A percentile compares a stretch with the other conserved stretches of the same genome.
These are phyloP conservation scores for Nymphicus hollandicus DNA, from an alignment of 2,113 vertebrate genomes.

Conservation along the genomic window DNA sequence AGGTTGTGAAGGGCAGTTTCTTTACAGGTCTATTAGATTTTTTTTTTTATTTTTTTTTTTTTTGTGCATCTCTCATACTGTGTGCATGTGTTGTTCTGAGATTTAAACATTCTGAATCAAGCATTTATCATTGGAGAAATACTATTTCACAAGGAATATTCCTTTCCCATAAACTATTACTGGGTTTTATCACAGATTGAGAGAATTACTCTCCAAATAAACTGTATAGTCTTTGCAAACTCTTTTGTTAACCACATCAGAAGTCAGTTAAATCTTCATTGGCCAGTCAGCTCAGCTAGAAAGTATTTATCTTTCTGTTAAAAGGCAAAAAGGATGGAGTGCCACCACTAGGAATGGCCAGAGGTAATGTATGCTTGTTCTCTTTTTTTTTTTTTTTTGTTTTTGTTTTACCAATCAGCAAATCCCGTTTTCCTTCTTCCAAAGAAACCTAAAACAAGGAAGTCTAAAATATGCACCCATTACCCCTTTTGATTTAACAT, in stretches of 20 bases:
- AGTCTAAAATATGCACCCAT: background rate
- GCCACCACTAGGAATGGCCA: background rate
- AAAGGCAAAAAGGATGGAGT: background rate
- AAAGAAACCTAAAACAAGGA: background rate
- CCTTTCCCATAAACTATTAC: background rate
- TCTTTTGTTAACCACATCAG: background rate
- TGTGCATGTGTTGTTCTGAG: background rate
- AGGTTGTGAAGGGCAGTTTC: background rate
- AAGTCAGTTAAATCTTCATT: background rate
- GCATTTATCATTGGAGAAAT: background rate
- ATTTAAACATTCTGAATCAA: background rate
- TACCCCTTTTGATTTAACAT: background rate
- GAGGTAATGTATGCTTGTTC: background rate
- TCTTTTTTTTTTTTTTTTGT: background rate
- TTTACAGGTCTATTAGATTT: background rate
- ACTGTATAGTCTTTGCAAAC: background rate
- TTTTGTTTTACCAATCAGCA: background rate
- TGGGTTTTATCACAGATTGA: background rate
- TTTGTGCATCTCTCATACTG: background rate
- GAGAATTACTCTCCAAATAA: background rate
- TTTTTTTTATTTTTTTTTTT: too few species aligned
- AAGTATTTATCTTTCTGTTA: background rate
- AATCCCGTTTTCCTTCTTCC: background rate
- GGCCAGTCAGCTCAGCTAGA: background rate
- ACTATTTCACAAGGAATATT: background rate